phyloP scores from a whole-genome alignment of 64 coral and sea anemone genomes.

The Actinia tenebrosa region DNA sequence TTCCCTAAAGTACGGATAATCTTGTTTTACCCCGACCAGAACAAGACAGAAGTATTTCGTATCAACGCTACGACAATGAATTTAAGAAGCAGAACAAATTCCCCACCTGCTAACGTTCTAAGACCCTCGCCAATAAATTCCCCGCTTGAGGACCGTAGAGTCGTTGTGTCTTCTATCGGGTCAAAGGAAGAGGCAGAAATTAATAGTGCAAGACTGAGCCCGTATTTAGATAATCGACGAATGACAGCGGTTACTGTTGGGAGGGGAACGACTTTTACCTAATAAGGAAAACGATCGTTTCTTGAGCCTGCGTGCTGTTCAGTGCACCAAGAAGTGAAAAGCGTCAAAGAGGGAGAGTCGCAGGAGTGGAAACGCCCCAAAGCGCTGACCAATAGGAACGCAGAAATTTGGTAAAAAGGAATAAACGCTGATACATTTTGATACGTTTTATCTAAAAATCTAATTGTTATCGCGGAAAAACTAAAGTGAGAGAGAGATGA shows the following conservation, averaged over 20 bases:
- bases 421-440: too few relatives aligned
- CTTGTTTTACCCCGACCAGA: constrained; percentile 60
- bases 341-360: too few relatives aligned
- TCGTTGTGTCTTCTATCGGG: neutral
- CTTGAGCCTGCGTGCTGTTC: neutral
- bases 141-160: neutral
- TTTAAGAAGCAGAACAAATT: constrained; percentile 8
- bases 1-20: constrained; percentile 83
- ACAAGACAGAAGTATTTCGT: constrained; percentile 70
- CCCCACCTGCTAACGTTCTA: constrained; percentile 8
- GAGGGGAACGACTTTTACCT: neutral
- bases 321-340: neutral
- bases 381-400: too few relatives aligned
- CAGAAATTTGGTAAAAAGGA: too few relatives aligned
- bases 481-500: too few relatives aligned
- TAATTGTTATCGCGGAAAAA: too few relatives aligned
- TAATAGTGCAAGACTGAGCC: neutral
- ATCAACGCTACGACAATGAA: constrained; percentile 45
- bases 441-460: too few relatives aligned
- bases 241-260: constrained; percentile 19
- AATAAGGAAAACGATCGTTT: neutral
- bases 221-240: neutral
- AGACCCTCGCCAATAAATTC: constrained; percentile 8
- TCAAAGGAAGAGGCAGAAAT: neutral
- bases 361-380: too few relatives aligned